A percentile compares a stretch with the other conserved stretches of the same genome.
Conservation (phyloP, 2,797 vertebrate genomes). For the Linurgus olivaceus region DNA sequence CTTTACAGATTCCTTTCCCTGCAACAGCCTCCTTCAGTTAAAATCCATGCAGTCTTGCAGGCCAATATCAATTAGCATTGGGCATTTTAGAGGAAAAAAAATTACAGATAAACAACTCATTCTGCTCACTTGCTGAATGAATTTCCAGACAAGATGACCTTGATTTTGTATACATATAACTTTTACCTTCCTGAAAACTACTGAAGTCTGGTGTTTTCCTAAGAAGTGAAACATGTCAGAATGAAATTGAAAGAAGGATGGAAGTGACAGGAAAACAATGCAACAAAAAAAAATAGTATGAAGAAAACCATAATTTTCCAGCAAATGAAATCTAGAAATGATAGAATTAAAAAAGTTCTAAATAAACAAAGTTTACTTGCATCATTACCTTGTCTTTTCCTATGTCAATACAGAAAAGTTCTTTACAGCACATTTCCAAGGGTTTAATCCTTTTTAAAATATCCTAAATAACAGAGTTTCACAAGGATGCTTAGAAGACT, state of each 20-base stretch:
- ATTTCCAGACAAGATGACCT: neutral
- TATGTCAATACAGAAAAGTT: neutral
- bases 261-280: neutral
- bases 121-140: neutral
- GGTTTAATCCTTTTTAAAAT: neutral
- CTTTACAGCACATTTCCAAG: neutral
- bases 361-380: neutral
- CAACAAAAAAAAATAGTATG: neutral
- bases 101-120: neutral
- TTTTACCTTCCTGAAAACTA: neutral
- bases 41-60: neutral
- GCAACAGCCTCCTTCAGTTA: neutral
- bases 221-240: neutral
- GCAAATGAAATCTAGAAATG: neutral
- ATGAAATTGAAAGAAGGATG: neutral
- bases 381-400: neutral
- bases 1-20: neutral
- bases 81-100: neutral
- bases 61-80: neutral
- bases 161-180: neutral
- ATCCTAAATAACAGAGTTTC: neutral
- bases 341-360: neutral
- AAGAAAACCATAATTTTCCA: neutral
- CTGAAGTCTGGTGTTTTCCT: neutral
- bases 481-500: neutral